Evolutionary conservation across 2,888 invertebrate species (phyloP).

Genomic region (Agrotis ipsilon): DNA sequence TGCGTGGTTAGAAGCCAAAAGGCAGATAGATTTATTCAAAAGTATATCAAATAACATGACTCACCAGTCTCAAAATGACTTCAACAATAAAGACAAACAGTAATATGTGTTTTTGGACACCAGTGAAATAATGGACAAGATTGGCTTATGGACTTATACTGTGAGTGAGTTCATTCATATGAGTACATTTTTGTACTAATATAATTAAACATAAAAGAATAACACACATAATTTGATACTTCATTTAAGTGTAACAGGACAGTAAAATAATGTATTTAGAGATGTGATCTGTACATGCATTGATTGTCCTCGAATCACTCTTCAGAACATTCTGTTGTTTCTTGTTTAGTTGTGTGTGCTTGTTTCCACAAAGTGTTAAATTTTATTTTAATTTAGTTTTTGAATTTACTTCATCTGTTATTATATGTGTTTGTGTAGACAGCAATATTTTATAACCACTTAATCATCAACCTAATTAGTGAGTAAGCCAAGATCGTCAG

Average conservation of each 20-base stretch:
- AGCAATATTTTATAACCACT: neutral
- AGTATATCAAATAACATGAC: constrained; percentile 82
- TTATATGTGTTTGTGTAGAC: constrained; percentile 8
- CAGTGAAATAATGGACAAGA: constrained; percentile 22
- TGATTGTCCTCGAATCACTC: too few species aligned
- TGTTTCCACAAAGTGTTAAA: constrained; percentile 13
- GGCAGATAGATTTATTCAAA: constrained; percentile 84
- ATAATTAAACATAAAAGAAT: neutral
- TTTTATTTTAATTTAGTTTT: constrained; percentile 10
- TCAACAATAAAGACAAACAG: constrained; percentile 84
- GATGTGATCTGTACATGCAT: neutral
- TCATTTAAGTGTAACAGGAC: neutral
- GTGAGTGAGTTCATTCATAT: constrained; percentile 20
- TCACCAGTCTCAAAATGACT: constrained; percentile 84
- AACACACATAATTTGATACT: constrained; percentile 4
- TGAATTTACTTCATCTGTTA: neutral
- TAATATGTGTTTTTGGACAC: constrained; percentile 26
- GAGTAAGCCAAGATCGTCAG: neutral
- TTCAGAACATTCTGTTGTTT: constrained; percentile 4
- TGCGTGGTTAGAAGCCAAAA: constrained; percentile 85
- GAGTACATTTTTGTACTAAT: constrained; percentile 18
- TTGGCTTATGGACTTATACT: constrained; percentile 31
- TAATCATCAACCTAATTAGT: constrained; percentile 2
- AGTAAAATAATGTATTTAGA: neutral
- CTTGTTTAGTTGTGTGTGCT: too few species aligned